Evolutionary conservation across 2,113 vertebrate genomes (phyloP), one percentile per base, ranked within the genome.

Genomic region (Stercorarius parasiticus): DNA sequence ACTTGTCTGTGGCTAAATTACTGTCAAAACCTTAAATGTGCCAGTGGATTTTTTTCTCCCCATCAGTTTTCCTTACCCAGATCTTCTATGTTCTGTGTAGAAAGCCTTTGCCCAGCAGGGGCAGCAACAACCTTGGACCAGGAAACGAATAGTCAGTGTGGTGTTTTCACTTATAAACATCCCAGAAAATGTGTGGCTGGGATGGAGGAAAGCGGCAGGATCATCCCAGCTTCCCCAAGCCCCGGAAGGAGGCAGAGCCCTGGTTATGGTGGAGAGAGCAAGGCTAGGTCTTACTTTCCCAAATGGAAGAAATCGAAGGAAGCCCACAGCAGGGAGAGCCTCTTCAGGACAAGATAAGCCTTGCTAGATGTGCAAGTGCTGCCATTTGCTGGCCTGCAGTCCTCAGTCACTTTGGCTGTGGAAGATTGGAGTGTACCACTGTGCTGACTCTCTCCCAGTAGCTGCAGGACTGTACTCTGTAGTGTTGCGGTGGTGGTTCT

Each of bases 321-420:
- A 72, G 34, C 6, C 17, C 9, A 18, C 0, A 0, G 14, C 17
- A 64, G 55, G n/a, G 8, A 81, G 5, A 10, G 21, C 40, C 4
- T 85, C 85, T 76, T 52, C 40, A 79, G 70, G n/a, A 10, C 36
- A 70, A 22, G 9, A 64, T 25, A 82, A 66, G 3, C 34, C 38
- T 81, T 73, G 15, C 20, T 64, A 13, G 47, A 42, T 53, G 25
- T 42, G 8, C 6, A 29, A 49, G 15, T 16, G 32, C n/a, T 62
- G 47, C 15, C 4, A 8, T 40, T 59, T 7, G 19, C 26, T 77
- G 49, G 7, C 0, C 5, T 34, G 23, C 16, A 15, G 25, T 42
- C 16, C 32, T 78, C 25, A 29, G 16, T 15, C 67, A 49, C 59
- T 73, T 59, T 23, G 11, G 15, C 50, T 73, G 29, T 2, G 14